These are phyloP conservation scores for Aporophyla lueneburgensis DNA, from an alignment of 2,888 invertebrate genomes.

Conservation along the genomic window DNA sequence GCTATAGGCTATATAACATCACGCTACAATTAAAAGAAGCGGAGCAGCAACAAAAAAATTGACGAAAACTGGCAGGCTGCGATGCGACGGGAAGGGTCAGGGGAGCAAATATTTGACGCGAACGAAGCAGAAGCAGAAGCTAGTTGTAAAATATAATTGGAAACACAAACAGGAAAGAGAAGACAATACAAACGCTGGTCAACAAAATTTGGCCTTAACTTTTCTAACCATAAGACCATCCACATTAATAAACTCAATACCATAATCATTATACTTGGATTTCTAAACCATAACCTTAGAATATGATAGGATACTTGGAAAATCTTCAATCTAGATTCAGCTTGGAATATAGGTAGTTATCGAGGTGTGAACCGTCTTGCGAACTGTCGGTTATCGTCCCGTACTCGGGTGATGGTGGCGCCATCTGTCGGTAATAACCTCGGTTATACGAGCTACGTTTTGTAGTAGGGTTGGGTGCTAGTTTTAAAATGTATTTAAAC, in stretches of 20 bases:
- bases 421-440: conserved; percentile 48
- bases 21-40: too few species aligned
- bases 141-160: too few species aligned
- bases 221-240: too few species aligned
- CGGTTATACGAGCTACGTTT: conserved; percentile 16
- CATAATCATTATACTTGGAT: neutral
- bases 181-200: neutral
- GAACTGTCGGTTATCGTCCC: conserved; percentile 19
- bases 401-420: conserved; percentile 22
- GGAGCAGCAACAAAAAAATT: too few species aligned
- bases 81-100: too few species aligned
- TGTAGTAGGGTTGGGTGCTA: conserved; percentile 31
- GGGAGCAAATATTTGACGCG: too few species aligned
- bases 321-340: conserved; percentile 42
- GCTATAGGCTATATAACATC: too few species aligned
- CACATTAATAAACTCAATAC: neutral
- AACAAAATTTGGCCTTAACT: neutral
- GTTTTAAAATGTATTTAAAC: neutral
- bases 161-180: neutral
- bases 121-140: too few species aligned
- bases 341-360: conserved; percentile 32
- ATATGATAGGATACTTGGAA: conserved; percentile 4
- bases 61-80: too few species aligned
- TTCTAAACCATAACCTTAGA: neutral
- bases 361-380: conserved; percentile 37